Evolutionary conservation across 2,113 vertebrate species (phyloP).

Genomic region (Echinops telfairi): DNA sequence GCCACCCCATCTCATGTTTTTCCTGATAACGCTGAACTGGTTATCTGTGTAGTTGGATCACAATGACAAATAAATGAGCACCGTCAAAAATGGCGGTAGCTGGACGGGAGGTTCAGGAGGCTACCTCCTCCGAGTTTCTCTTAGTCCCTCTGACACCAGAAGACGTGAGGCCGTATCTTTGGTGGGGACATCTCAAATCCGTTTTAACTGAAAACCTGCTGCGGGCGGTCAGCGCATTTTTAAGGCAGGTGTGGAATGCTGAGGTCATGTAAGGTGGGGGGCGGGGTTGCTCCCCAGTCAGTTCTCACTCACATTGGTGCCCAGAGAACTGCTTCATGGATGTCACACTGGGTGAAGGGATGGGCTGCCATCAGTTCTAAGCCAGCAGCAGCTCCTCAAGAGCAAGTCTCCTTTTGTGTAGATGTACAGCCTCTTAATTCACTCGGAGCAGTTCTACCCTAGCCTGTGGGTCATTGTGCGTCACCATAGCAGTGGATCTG

Average conservation of each 20-base stretch:
- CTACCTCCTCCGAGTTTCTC: slow-evolving; percentile 69
- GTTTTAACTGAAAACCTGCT: slow-evolving; percentile 81
- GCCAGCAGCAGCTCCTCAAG: too few relatives aligned
- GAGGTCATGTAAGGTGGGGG: slow-evolving; percentile 81
- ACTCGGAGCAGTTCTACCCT: too few relatives aligned
- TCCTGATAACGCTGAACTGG: slow-evolving; percentile 72
- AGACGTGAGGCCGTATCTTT: slow-evolving; percentile 77
- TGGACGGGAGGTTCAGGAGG: slow-evolving; percentile 46
- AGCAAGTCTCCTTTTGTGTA: too few relatives aligned
- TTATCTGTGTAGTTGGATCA: slow-evolving; percentile 78
- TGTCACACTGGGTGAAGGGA: too few relatives aligned
- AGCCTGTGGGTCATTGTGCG: too few relatives aligned
- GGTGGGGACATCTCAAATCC: slow-evolving; percentile 78
- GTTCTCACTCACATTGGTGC: not conserved
- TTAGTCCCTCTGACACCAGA: slow-evolving; percentile 78
- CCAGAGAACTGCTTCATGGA: too few relatives aligned
- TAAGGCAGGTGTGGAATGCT: slow-evolving; percentile 83
- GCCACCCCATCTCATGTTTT: slow-evolving; percentile 68
- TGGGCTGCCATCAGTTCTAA: too few relatives aligned
- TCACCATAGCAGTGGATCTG: too few relatives aligned
- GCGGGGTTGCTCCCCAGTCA: slow-evolving; percentile 2
- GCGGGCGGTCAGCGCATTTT: slow-evolving; percentile 84
- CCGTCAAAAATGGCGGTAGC: slow-evolving; percentile 69
- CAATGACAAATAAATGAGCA: slow-evolving; percentile 75
- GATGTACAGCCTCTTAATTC: too few relatives aligned